Conservation (phyloP, 2,113 vertebrate species). For the Edolisoma coerulescens region DNA sequence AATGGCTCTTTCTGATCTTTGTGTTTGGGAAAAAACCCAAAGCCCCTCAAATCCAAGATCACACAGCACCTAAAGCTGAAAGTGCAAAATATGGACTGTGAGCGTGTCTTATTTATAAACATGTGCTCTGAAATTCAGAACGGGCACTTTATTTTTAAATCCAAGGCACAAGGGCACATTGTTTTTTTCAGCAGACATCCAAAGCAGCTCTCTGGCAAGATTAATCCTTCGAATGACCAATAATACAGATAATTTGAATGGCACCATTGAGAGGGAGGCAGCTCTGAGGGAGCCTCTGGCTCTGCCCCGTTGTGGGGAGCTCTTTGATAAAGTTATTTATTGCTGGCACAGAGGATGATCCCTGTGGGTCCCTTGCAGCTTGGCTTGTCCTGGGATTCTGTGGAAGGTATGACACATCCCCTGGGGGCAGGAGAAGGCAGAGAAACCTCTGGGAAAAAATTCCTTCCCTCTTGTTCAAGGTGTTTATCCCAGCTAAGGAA, state of each 20-base stretch:
- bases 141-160: conserved; percentile 48
- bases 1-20: conserved; percentile 65
- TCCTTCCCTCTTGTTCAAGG: not conserved
- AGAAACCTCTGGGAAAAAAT: not conserved
- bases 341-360: not conserved
- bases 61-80: conserved; percentile 28
- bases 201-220: conserved; percentile 51
- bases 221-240: conserved; percentile 53
- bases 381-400: not conserved
- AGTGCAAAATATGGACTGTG: conserved; percentile 53
- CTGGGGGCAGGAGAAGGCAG: not conserved
- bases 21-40: conserved; percentile 24
- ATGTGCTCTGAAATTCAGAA: conserved; percentile 7
- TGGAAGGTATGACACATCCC: not conserved
- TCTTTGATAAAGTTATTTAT: not conserved
- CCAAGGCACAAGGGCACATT: conserved; percentile 61
- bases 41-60: conserved; percentile 5
- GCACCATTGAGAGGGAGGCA: conserved; percentile 29
- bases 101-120: conserved; percentile 64
- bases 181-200: conserved; percentile 43
- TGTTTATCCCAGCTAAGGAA: not conserved
- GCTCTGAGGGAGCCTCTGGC: not conserved
- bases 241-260: conserved; percentile 56
- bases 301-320: not conserved
- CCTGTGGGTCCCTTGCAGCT: not conserved